Evolutionary conservation across 2,797 vertebrate genomes (phyloP).

Genomic region (Periparus ater): DNA sequence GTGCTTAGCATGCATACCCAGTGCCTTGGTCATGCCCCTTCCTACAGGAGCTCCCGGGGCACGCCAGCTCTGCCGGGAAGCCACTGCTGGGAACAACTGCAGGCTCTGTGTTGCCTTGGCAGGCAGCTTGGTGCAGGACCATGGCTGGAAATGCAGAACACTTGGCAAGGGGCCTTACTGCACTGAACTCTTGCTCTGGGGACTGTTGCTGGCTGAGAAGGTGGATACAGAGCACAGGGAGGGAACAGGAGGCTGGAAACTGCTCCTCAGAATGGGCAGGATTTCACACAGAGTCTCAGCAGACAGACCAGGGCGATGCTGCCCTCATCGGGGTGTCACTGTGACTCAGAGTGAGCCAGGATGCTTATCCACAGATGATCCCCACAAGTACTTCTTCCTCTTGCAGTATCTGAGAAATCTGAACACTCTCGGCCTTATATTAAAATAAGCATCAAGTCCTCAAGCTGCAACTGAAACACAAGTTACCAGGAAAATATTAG

Average conservation of each 20-base stretch:
- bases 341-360: not conserved
- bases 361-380: not conserved
- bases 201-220: not conserved
- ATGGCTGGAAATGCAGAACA: not conserved
- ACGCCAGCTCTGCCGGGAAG: not conserved
- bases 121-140: not conserved
- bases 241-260: not conserved
- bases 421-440: not conserved
- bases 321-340: not conserved
- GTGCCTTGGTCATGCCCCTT: not conserved
- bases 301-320: accelerated
- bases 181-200: not conserved
- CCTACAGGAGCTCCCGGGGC: not conserved
- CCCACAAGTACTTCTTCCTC: not conserved
- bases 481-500: not conserved
- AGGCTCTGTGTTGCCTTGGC: not conserved
- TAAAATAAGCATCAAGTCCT: not conserved
- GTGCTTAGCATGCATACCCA: not conserved
- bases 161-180: not conserved
- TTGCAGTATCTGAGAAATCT: not conserved
- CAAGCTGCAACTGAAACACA: not conserved
- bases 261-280: not conserved
- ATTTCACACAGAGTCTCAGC: not conserved
- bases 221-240: not conserved
- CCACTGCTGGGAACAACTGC: not conserved